Evolutionary conservation across 1,140 invertebrate species (phyloP).

Genomic region (Muscidifurax raptorellus): DNA sequence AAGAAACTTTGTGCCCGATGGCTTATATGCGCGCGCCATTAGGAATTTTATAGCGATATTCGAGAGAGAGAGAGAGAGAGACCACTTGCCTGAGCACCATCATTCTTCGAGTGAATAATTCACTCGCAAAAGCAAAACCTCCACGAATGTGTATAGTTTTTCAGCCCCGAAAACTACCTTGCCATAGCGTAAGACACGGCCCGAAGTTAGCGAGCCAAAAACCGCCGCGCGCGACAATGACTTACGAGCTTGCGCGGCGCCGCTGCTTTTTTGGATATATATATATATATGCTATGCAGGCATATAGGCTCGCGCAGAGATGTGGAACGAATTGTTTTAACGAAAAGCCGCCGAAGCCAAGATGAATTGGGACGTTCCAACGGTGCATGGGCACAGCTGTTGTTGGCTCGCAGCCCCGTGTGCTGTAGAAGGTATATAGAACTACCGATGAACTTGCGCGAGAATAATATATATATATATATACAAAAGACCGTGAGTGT

Average conservation of each 20-base stretch:
- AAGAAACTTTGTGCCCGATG: conserved; percentile 27
- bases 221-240: conserved; percentile 8
- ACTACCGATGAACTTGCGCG: conserved; percentile 8
- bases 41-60: conserved; percentile 26
- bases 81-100: neutral
- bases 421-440: too few species aligned
- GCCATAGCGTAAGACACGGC: neutral
- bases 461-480: too few species aligned
- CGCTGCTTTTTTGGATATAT: neutral
- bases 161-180: too few species aligned
- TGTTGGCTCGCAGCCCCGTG: conserved; percentile 45
- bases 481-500: conserved; percentile 2
- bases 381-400: conserved; percentile 24
- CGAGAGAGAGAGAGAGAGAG: too few species aligned
- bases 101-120: too few species aligned
- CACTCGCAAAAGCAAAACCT: too few species aligned
- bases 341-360: conserved; percentile 29
- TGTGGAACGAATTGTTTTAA: conserved; percentile 36
- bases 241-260: neutral
- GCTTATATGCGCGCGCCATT: neutral
- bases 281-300: neutral
- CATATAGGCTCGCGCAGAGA: neutral
- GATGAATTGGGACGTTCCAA: conserved; percentile 42
- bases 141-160: too few species aligned
- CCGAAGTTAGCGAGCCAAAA: conserved; percentile 17